These are phyloP conservation scores for Sinella curviseta DNA, from an alignment of 1,140 invertebrate genomes.

Conservation along the genomic window DNA sequence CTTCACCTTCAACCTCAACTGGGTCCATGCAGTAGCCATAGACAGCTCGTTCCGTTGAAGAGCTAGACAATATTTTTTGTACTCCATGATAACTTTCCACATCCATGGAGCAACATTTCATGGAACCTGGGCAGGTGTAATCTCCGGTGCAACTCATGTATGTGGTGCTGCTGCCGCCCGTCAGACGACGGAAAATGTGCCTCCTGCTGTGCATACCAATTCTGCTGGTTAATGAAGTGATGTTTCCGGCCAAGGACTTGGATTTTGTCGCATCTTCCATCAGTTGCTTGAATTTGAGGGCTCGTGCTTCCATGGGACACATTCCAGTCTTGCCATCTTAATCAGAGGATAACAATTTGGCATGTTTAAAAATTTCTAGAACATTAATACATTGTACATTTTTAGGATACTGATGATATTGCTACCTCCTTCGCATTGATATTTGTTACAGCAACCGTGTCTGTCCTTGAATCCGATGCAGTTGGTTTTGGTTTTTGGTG, in stretches of 20 bases:
- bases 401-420: too few relatives aligned
- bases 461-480: conserved; percentile 18
- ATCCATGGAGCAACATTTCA: conserved; percentile 21
- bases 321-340: conserved; percentile 14
- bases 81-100: conserved; percentile 21
- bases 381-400: too few relatives aligned
- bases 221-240: not conserved
- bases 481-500: conserved; percentile 24
- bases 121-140: conserved; percentile 9
- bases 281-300: conserved; percentile 3
- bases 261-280: not conserved
- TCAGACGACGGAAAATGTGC: not conserved
- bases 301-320: conserved; percentile 25
- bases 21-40: conserved; percentile 23
- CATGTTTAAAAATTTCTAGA: too few relatives aligned
- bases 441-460: conserved; percentile 26
- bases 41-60: not conserved
- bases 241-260: not conserved
- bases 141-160: not conserved
- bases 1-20: not conserved
- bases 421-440: conserved; percentile 17
- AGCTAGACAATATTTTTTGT: not conserved
- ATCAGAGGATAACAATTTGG: too few relatives aligned
- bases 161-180: not conserved
- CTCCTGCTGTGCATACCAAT: not conserved